A percentile compares a stretch with the other conserved stretches of the same genome.
Conservation (phyloP, 2,113 vertebrate species). For the Trachemys scripta region DNA sequence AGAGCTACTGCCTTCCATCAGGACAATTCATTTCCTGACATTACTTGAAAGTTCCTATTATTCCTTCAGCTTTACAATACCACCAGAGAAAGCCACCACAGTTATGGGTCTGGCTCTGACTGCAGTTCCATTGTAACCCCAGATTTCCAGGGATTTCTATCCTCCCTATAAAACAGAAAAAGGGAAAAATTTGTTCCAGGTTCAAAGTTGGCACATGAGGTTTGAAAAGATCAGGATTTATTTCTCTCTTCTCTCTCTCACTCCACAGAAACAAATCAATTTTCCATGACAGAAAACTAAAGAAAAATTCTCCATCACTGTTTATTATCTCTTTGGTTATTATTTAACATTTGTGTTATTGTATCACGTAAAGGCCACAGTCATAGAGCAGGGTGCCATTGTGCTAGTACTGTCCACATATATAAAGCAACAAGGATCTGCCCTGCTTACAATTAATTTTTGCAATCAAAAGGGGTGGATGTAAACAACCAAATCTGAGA, state of each 20-base stretch:
- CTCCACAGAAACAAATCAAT: fast-evolving
- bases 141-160: not conserved
- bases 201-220: not conserved
- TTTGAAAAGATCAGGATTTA: not conserved
- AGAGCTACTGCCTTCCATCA: not conserved
- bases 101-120: not conserved
- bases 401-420: not conserved
- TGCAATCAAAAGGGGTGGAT: not conserved
- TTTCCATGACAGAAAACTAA: not conserved
- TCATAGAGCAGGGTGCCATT: fast-evolving
- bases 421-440: not conserved
- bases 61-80: not conserved
- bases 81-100: not conserved
- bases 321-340: not conserved
- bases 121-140: not conserved
- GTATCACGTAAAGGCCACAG: not conserved
- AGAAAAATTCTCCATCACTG: not conserved
- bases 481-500: not conserved
- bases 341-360: not conserved
- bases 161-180: not conserved
- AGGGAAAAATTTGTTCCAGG: not conserved
- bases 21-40: not conserved
- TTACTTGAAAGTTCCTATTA: not conserved
- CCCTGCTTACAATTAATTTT: not conserved
- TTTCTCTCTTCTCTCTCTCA: not conserved